Conservation (phyloP, 2,113 vertebrate species). For the Silurus asotus region DNA sequence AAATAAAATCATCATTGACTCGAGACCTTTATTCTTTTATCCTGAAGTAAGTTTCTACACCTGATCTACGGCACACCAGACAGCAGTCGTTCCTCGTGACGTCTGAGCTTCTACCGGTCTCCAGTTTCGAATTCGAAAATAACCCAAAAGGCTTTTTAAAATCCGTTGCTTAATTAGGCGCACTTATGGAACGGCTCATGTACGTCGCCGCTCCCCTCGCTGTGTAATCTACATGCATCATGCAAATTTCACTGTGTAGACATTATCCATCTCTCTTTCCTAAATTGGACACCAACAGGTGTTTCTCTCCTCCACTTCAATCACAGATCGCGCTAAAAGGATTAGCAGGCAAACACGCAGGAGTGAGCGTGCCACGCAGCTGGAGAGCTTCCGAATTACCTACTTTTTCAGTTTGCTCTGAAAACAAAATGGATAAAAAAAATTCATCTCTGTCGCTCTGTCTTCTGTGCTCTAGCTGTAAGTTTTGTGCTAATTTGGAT, state of each 20-base stretch:
- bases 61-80: neutral
- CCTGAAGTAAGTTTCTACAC: neutral
- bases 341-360: constrained; percentile 22
- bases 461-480: neutral
- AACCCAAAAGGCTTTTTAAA: neutral
- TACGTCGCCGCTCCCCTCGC: neutral
- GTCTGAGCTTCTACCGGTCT: neutral
- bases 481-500: neutral
- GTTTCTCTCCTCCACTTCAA: constrained; percentile 44
- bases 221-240: constrained; percentile 27
- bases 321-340: constrained; percentile 27
- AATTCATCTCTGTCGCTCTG: too few relatives aligned
- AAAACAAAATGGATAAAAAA: neutral
- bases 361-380: neutral
- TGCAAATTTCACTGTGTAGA: constrained; percentile 23
- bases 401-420: neutral
- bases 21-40: neutral
- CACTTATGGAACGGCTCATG: neutral
- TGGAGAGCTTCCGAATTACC: constrained; percentile 4
- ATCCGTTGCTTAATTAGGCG: constrained; percentile 7
- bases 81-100: neutral
- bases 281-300: constrained; percentile 40
- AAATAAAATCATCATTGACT: too few relatives aligned
- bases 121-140: neutral
- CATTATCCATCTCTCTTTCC: constrained; percentile 33